Conservation (phyloP, 1,140 invertebrate genomes). For the Platorchestia sp. region DNA sequence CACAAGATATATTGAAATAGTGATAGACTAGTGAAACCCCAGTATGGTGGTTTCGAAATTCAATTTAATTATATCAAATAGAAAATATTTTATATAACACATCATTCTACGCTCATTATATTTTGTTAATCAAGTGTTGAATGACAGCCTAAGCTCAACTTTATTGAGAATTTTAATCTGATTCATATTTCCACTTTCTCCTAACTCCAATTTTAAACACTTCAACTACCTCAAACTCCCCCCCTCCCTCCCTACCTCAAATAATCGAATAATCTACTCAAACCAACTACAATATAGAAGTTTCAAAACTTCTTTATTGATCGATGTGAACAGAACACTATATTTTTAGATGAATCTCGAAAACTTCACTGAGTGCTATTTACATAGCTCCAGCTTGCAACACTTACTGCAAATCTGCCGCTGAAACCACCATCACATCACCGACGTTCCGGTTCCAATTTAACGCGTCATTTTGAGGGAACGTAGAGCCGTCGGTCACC, state of each 20-base stretch:
- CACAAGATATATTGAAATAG: too few species aligned
- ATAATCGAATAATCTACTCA: neutral
- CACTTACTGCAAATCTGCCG: conserved; percentile 36
- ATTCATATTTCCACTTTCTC: too few species aligned
- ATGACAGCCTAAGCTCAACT: too few species aligned
- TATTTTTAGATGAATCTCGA: neutral
- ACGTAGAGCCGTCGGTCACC: conserved; percentile 49
- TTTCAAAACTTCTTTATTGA: neutral
- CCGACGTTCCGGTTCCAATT: conserved; percentile 56
- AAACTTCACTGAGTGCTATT: too few species aligned
- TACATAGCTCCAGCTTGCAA: neutral
- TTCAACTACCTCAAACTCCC: neutral
- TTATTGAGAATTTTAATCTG: too few species aligned
- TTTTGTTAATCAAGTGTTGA: too few species aligned
- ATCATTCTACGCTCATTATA: too few species aligned
- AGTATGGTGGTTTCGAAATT: too few species aligned
- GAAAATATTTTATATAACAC: too few species aligned
- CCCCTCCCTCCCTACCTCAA: neutral
- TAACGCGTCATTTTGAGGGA: conserved; percentile 42
- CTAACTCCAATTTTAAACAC: too few species aligned
- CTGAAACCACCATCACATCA: neutral
- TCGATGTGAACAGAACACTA: neutral
- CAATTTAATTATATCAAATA: too few species aligned
- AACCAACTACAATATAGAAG: neutral
- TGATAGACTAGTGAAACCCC: too few species aligned